Evolutionary conservation across 2,113 vertebrate genomes (phyloP).

Genomic region (Protobothrops mucrosquamatus): DNA sequence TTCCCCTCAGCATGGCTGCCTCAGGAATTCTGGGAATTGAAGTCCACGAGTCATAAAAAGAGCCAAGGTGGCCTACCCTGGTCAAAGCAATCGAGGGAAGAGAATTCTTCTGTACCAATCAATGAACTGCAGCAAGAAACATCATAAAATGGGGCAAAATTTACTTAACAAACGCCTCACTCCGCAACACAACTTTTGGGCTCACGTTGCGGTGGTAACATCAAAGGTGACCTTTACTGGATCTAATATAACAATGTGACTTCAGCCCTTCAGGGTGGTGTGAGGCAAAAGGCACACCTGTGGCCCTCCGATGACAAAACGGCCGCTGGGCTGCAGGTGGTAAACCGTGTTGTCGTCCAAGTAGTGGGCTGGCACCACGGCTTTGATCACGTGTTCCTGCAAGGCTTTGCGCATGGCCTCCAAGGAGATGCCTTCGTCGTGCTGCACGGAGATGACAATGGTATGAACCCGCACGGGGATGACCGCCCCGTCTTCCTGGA

Average conservation of each 20-base stretch:
- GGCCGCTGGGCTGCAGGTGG: constrained; percentile 93
- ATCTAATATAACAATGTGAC: not conserved
- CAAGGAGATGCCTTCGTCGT: constrained; percentile 79
- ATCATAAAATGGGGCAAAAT: not conserved
- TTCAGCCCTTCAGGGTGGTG: not conserved
- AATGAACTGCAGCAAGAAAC: not conserved
- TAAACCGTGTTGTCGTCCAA: constrained; percentile 90
- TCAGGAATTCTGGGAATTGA: too few relatives aligned
- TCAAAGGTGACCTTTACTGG: not conserved
- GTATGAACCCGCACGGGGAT: constrained; percentile 89
- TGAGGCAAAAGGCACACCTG: constrained; percentile 73
- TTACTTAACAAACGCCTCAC: not conserved
- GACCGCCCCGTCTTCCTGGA: constrained; percentile 82
- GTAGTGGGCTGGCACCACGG: constrained; percentile 88
- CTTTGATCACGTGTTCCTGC: constrained; percentile 82
- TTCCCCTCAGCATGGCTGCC: too few relatives aligned
- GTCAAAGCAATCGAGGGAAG: not conserved
- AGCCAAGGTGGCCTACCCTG: too few relatives aligned
- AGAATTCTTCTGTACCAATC: not conserved
- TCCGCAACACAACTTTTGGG: not conserved
- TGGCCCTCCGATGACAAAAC: constrained; percentile 95
- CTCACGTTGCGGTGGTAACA: not conserved
- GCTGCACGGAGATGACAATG: constrained; percentile 93
- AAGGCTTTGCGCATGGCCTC: constrained; percentile 83
- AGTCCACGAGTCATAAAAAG: too few relatives aligned